Conservation (phyloP, 1,140 invertebrate species). For the Diorhabda sublineata region DNA sequence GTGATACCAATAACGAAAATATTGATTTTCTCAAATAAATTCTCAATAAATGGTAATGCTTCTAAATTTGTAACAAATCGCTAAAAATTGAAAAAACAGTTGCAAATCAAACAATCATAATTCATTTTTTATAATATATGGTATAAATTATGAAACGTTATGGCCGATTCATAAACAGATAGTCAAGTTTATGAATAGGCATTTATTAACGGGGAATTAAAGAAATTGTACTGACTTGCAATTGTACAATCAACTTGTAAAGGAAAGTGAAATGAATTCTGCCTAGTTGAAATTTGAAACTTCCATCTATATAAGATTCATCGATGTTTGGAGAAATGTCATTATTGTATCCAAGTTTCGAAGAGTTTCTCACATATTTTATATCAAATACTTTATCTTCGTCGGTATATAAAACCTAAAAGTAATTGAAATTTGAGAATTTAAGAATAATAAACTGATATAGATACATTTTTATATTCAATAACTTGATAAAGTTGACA, state of each 20-base stretch:
- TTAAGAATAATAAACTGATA: no score
- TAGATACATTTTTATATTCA: no score
- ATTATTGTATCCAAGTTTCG: conserved; percentile 51
- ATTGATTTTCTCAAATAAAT: conserved; percentile 47
- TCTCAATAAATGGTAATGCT: conserved; percentile 32
- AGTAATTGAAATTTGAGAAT: not conserved
- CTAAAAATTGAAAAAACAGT: conserved; percentile 22
- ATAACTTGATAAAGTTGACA: no score
- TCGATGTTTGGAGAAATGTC: conserved; percentile 43
- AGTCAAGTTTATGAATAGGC: no score
- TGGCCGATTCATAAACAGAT: no score
- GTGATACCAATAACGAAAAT: conserved; percentile 56
- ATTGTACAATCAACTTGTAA: conserved; percentile 67
- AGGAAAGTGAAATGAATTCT: conserved; percentile 67
- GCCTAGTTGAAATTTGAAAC: conserved; percentile 65
- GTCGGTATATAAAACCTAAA: conserved; percentile 62
- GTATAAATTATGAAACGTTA: no score
- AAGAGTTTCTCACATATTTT: conserved; percentile 68
- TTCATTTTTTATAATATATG: no score
- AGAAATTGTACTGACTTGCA: conserved; percentile 50
- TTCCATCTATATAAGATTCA: conserved; percentile 62
- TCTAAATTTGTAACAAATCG: conserved; percentile 40
- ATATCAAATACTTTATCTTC: conserved; percentile 74
- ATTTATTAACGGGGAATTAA: no score
- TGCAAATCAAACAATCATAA: no score